phyloP scores from a whole-genome alignment of 2,797 vertebrate species.

The Nyctibius grandis region DNA sequence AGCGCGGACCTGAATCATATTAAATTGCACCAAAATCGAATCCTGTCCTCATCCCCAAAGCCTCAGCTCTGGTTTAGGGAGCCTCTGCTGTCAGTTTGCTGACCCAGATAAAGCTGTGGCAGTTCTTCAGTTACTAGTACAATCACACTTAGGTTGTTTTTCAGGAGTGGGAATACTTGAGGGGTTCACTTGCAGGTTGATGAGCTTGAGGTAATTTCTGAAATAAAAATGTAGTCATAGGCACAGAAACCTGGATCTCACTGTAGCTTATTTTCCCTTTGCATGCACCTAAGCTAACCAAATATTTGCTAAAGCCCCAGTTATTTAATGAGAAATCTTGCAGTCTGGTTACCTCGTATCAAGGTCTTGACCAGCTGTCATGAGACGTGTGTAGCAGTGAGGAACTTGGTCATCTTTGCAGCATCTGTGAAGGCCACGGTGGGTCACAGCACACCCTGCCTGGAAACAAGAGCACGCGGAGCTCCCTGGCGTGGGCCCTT shows the following conservation, averaged over 20 bases:
- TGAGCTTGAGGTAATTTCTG: not conserved
- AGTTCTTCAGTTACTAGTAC: not conserved
- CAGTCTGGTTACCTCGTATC: not conserved
- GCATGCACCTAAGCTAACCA: not conserved
- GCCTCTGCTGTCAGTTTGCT: not conserved
- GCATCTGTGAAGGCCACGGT: not conserved
- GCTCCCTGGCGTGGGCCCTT: not conserved
- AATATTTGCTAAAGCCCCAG: not conserved
- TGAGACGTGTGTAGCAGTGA: not conserved
- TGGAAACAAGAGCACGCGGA: not conserved
- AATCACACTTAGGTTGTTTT: not conserved
- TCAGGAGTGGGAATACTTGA: not conserved
- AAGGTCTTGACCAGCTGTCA: not conserved
- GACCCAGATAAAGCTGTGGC: not conserved
- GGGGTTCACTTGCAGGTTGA: not conserved
- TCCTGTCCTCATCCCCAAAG: not conserved
- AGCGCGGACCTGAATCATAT: not conserved
- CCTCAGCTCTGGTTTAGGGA: not conserved
- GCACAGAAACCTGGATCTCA: not conserved
- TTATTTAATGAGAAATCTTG: not conserved
- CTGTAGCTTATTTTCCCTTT: not conserved
- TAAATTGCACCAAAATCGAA: not conserved
- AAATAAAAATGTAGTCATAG: not conserved
- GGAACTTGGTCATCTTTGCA: not conserved
- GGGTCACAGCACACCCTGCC: not conserved